Percentiles rank a stretch among this genome's conserved stretches.
Evolutionary conservation across 1,140 invertebrate species (phyloP).

Genomic region (Leptonema lineaticorne): DNA sequence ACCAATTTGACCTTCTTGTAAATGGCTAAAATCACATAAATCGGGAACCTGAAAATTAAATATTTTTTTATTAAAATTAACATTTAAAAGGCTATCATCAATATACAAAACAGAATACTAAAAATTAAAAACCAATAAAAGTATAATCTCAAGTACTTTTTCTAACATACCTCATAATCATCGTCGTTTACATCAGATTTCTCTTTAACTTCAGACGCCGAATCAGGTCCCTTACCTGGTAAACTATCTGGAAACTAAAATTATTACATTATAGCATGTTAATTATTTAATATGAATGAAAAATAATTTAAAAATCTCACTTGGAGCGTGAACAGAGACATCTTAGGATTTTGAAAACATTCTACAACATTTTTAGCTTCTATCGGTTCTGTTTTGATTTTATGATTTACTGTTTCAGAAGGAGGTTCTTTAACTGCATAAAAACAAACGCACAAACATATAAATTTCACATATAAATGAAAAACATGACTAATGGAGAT

Average conservation of each 20-base stretch:
- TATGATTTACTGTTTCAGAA: constrained; percentile 18
- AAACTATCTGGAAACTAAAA: constrained; percentile 54
- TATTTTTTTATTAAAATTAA: constrained; percentile 25
- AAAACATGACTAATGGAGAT: too few species aligned
- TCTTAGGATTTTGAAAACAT: constrained; percentile 46
- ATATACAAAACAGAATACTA: neutral
- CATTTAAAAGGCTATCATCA: too few species aligned
- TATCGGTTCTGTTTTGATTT: constrained; percentile 43
- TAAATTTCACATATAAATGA: too few species aligned
- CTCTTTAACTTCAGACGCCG: constrained; percentile 31
- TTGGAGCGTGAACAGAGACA: constrained; percentile 50
- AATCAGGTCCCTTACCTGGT: constrained; percentile 48
- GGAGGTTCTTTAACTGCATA: constrained; percentile 29
- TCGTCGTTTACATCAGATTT: constrained; percentile 43
- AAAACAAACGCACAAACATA: constrained; percentile 1
- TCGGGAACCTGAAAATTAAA: constrained; percentile 42
- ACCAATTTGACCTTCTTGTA: constrained; percentile 61
- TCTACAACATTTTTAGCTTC: constrained; percentile 47
- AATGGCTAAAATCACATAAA: constrained; percentile 47
- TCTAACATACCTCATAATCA: constrained; percentile 40
- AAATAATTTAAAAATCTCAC: constrained; percentile 36
- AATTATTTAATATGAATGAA: constrained; percentile 4
- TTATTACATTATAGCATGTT: constrained; percentile 5
- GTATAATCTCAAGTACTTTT: constrained; percentile 7
- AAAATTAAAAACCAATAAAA: neutral